Evolutionary conservation across 2,113 vertebrate genomes (phyloP).

Genomic region (Plotosus lineatus): DNA sequence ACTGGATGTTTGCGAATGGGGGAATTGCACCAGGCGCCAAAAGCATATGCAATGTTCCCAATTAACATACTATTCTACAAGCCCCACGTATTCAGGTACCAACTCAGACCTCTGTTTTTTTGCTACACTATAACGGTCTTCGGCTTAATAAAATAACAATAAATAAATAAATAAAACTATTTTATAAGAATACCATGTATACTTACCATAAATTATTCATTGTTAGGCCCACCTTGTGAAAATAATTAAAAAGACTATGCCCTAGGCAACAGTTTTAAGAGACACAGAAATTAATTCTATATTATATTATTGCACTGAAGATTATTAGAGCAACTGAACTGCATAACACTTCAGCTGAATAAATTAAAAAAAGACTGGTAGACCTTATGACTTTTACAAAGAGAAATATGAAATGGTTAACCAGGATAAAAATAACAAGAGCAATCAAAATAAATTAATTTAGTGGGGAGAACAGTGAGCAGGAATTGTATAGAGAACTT

Average conservation of each 20-base stretch:
- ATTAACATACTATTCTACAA: conserved; percentile 71
- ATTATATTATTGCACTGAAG: conserved; percentile 18
- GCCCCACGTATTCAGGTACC: conserved; percentile 59
- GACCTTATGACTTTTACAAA: conserved; percentile 17
- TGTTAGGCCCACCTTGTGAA: background rate
- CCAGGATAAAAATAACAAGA: background rate
- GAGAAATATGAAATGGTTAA: background rate
- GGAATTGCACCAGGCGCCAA: conserved; percentile 58
- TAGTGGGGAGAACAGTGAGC: too few species aligned
- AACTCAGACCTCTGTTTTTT: conserved; percentile 42
- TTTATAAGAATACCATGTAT: conserved; percentile 1
- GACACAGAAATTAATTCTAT: background rate
- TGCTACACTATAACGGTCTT: conserved; percentile 41
- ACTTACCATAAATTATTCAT: conserved; percentile 9
- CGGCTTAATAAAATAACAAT: too few species aligned
- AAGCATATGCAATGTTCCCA: conserved; percentile 63
- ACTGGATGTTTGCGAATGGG: conserved; percentile 70
- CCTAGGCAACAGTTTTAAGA: background rate
- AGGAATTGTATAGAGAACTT: too few species aligned
- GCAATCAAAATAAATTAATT: conserved; percentile 12
- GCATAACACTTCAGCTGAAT: conserved; percentile 11
- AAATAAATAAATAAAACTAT: conserved; percentile 47
- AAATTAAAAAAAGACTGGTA: conserved; percentile 2
- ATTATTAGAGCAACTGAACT: conserved; percentile 21
- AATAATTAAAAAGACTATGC: conserved; percentile 26